phyloP scores from a whole-genome alignment of 2,797 vertebrate species.

The Pampus argenteus region DNA sequence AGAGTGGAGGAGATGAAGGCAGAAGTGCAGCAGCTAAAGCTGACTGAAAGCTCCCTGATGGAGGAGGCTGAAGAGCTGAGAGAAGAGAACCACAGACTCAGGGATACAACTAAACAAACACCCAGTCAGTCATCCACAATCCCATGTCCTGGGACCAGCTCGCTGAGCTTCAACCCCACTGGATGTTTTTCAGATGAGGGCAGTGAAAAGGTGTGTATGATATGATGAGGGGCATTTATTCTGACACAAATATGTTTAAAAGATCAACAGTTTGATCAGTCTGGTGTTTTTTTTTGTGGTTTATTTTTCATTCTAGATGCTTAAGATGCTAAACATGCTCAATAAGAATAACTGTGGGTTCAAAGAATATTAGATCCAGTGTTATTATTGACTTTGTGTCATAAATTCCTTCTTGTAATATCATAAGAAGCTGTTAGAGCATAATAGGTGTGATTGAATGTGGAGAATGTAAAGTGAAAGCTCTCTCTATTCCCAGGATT shows the following conservation, averaged over 20 bases:
- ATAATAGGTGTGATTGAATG: constrained; percentile 1
- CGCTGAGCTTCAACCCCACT: neutral
- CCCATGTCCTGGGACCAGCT: constrained; percentile 5
- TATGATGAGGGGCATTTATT: neutral
- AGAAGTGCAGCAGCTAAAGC: constrained; percentile 71
- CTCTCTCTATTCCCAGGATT: constrained; percentile 18
- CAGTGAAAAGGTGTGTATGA: constrained; percentile 56
- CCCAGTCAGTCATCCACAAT: constrained; percentile 20
- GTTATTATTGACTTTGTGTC: constrained; percentile 9
- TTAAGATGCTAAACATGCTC: neutral
- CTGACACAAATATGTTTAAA: neutral
- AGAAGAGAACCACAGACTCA: constrained; percentile 76
- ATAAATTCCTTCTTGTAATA: constrained; percentile 4
- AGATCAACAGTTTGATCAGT: neutral
- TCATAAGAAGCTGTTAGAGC: constrained; percentile 4
- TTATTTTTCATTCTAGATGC: neutral
- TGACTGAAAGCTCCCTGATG: constrained; percentile 79
- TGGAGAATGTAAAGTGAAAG: constrained; percentile 3
- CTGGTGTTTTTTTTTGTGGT: neutral
- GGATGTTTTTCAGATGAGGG: constrained; percentile 19
- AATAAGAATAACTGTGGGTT: neutral
- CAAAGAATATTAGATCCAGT: neutral
- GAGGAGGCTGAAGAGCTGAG: constrained; percentile 81
- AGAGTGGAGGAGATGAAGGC: constrained; percentile 83
- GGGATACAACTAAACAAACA: constrained; percentile 47